A percentile compares a stretch with the other conserved stretches of the same genome.
phyloP scores from a whole-genome alignment of 2,113 vertebrate species.

The Dendropsophus ebraccatus region DNA sequence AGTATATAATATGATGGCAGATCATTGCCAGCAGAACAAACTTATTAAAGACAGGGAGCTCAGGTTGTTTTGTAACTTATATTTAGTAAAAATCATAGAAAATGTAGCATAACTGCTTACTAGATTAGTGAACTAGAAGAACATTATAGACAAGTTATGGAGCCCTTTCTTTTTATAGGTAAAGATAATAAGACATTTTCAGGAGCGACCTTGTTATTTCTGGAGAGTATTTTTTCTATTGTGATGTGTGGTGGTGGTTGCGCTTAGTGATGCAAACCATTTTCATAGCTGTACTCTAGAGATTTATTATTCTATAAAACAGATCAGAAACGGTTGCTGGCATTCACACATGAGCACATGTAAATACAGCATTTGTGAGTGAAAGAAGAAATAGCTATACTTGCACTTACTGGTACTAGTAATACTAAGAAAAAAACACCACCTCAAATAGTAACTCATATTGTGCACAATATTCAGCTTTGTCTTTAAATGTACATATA shows the following conservation, averaged over 20 bases:
- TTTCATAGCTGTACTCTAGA: constrained; percentile 3
- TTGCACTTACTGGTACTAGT: no score
- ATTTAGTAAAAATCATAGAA: neutral
- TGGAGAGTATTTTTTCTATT: constrained; percentile 1
- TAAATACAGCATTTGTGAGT: constrained; percentile 6
- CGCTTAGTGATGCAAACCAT: constrained; percentile 34
- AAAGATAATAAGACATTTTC: constrained; percentile 12
- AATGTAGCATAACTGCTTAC: neutral
- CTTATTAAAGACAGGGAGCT: no score
- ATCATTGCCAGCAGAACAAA: no score
- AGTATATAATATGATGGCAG: no score
- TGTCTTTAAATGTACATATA: neutral
- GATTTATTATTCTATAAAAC: constrained; percentile 2
- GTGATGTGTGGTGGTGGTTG: neutral
- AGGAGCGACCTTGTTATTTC: neutral
- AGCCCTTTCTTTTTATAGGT: neutral
- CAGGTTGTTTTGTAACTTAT: neutral
- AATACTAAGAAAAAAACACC: neutral
- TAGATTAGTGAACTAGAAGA: neutral
- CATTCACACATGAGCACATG: constrained; percentile 16
- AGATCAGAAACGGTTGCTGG: constrained; percentile 9
- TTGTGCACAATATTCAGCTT: neutral
- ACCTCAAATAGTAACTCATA: neutral
- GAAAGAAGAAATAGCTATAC: neutral
- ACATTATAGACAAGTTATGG: neutral